A percentile compares a stretch with the other conserved stretches of the same genome.
These are phyloP conservation scores for Athripsodes cinereus DNA, from an alignment of 2,888 invertebrate genomes.

Conservation along the genomic window DNA sequence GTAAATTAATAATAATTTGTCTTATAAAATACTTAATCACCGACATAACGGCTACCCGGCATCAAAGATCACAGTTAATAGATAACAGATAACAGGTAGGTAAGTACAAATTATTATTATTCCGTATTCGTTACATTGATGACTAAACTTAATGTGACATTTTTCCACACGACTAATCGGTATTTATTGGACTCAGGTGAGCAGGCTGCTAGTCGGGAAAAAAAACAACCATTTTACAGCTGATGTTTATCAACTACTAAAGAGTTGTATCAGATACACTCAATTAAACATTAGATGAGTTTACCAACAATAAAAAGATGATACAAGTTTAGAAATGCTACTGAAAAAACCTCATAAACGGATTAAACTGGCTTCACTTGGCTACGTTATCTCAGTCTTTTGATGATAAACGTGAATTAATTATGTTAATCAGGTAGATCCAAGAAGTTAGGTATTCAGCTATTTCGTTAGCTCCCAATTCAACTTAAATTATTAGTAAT, in stretches of 20 bases:
- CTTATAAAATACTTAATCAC: too few relatives aligned
- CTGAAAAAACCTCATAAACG: not conserved
- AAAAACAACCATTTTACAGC: not conserved
- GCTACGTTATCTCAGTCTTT: not conserved
- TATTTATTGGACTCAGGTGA: not conserved
- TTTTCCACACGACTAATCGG: conserved; percentile 1
- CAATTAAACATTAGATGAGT: not conserved
- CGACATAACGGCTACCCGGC: too few relatives aligned
- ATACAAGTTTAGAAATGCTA: not conserved
- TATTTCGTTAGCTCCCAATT: not conserved
- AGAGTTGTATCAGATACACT: not conserved
- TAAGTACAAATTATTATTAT: too few relatives aligned
- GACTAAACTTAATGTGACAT: conserved; percentile 1
- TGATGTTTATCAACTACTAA: not conserved
- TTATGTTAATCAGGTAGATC: not conserved
- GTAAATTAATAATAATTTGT: too few relatives aligned
- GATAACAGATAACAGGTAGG: too few relatives aligned
- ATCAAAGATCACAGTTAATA: too few relatives aligned
- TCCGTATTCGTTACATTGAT: too few relatives aligned
- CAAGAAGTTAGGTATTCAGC: not conserved
- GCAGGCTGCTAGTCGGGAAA: not conserved
- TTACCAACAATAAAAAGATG: not conserved
- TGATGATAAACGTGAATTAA: not conserved
- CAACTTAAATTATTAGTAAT: too few relatives aligned
- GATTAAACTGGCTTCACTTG: not conserved